These are phyloP conservation scores for Dunckerocampus dactyliophorus DNA, from an alignment of 2,113 vertebrate species.

Conservation along the genomic window DNA sequence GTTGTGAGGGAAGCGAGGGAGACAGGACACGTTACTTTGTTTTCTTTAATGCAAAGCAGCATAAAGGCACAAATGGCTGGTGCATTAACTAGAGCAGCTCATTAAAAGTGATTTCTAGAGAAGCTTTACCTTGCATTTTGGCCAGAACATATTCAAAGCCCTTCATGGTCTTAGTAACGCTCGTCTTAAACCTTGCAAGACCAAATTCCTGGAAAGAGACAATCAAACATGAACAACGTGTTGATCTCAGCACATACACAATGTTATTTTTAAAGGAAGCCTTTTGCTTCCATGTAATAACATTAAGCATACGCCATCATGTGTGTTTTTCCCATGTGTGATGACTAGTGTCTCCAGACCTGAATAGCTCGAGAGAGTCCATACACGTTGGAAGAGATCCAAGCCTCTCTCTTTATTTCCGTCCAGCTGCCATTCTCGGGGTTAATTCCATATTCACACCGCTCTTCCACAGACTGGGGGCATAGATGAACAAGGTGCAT, in stretches of 20 bases:
- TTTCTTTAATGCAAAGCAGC: neutral
- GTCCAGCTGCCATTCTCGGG: slow-evolving; percentile 88
- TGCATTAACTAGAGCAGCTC: neutral
- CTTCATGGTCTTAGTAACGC: slow-evolving; percentile 92
- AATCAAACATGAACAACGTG: neutral
- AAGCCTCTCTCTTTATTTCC: slow-evolving; percentile 89
- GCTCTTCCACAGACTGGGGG: slow-evolving; percentile 85
- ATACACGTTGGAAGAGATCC: slow-evolving; percentile 90
- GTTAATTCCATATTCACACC: slow-evolving; percentile 85
- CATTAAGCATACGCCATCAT: neutral
- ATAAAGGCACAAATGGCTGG: too few species aligned
- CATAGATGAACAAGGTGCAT: slow-evolving; percentile 5
- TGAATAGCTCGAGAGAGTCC: slow-evolving; percentile 90
- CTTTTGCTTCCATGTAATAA: neutral
- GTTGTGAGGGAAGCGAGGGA: neutral
- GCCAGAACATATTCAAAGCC: slow-evolving; percentile 91
- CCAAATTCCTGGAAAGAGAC: slow-evolving; percentile 85
- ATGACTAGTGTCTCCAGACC: slow-evolving; percentile 64
- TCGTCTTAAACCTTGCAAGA: slow-evolving; percentile 92
- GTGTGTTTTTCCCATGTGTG: too few species aligned
- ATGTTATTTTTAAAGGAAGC: neutral
- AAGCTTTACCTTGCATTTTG: slow-evolving; percentile 88
- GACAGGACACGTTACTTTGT: neutral
- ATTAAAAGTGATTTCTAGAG: neutral
- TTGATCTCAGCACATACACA: neutral